Percentiles rank a stretch among this genome's conserved stretches.
These are phyloP conservation scores for Polydrusus tereticollis DNA, from an alignment of 2,888 invertebrate genomes.

Conservation along the genomic window DNA sequence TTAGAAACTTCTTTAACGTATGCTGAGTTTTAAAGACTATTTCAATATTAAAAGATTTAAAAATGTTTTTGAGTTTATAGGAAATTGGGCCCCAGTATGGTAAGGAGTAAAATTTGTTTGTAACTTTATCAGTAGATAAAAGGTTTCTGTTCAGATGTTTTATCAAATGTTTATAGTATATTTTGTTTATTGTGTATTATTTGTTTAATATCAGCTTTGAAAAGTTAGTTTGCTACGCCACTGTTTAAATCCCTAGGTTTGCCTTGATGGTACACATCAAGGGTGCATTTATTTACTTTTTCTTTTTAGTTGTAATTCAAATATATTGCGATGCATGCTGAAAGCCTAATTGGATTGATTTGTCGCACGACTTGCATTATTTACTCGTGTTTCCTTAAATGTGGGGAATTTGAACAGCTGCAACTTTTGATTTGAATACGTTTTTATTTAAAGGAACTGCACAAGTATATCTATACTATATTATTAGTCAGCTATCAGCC, in stretches of 20 bases:
- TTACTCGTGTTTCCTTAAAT: conserved; percentile 28
- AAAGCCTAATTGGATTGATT: conserved; percentile 43
- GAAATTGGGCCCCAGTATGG: no score
- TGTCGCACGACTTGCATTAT: conserved; percentile 38
- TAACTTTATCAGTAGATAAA: no score
- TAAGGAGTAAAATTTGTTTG: no score
- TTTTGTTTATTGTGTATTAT: no score
- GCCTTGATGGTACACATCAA: conserved; percentile 7
- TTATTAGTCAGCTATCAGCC: no score
- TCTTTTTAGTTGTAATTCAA: conserved; percentile 28
- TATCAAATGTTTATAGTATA: no score
- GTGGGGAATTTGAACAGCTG: conserved; percentile 30
- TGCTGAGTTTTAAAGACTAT: no score
- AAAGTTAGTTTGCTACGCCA: not conserved
- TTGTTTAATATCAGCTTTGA: no score
- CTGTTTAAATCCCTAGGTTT: conserved; percentile 1
- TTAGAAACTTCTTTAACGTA: no score
- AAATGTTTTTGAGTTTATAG: no score
- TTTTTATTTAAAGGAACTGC: not conserved
- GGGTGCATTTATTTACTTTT: conserved; percentile 34
- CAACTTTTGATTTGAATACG: conserved; percentile 14
- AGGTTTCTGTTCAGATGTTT: no score
- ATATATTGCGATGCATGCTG: conserved; percentile 42
- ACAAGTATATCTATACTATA: not conserved
- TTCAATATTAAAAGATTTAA: no score